Base-by-base conservation (phyloP, 2,797 vertebrate species). In the Champsocephalus gunnari region DNA sequence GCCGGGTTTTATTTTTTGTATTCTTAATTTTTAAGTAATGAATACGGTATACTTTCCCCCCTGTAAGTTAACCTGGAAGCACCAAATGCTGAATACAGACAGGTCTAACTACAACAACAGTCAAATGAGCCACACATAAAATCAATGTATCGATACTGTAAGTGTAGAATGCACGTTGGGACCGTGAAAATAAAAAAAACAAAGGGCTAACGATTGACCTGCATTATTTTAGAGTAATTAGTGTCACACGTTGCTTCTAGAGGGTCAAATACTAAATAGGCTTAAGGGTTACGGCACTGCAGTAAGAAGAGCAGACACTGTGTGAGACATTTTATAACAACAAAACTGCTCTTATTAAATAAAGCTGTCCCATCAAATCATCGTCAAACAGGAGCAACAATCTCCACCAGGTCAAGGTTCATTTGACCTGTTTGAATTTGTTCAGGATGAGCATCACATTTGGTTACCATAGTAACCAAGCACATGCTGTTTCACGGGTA, bases 341-440 rank as follows among this genome's bases (percentile, higher is more conserved):
- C 43, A 48, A 49, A 45, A 48, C 6, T 6, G 17, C 9, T 48
- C 57, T 63, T 41, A 55, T 45, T 58, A 59, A 77, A 59, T 66
- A 66, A 77, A 77, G 64, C 60, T 75, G 68, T 67, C 74, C 68
- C 16, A 64, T 75, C 14, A 32, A 60, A 72, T 81, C 62, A 81
- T 19, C 13, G 54, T 72, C 71, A 53, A 24, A 54, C 59, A 45
- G 47, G 41, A 61, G 16, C 34, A 79, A 71, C 72, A 70, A 49
- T 79, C 68, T 51, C 2, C 11, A 70, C 41, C 54, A 55, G 72
- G 32, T 71, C 66, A 59, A 75, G 62, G 66, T 83, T 75, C 73
- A 80, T 75, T 49, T 80, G 44, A 57, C 24, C 24, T 24, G 24
- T 24, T 24, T 24, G 24, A 24, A 24, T 24, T 38, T 66, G 59